Percentiles rank a stretch among this genome's conserved stretches.
phyloP scores from a whole-genome alignment of 2,888 invertebrate species.

The Stenichneumon culpator region DNA sequence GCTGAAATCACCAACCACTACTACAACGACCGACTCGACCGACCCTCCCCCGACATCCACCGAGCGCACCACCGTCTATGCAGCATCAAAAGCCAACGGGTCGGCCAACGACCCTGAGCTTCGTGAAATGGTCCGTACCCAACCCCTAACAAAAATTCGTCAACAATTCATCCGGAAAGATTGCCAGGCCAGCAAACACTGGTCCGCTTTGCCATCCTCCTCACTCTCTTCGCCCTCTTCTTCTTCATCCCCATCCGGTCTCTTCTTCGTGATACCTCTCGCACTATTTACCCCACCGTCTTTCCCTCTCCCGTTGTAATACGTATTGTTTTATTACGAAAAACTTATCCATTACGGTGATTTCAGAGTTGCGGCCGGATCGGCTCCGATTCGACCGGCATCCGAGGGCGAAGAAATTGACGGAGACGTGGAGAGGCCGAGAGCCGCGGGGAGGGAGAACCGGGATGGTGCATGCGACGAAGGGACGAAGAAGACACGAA shows the following conservation, averaged over 20 bases:
- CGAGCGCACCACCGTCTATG: slow-evolving; percentile 46
- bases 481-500: slow-evolving; percentile 30
- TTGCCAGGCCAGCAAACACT: slow-evolving; percentile 26
- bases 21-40: not conserved
- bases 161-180: slow-evolving; percentile 61
- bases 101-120: slow-evolving; percentile 66
- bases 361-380: slow-evolving; percentile 52
- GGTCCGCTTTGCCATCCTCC: slow-evolving; percentile 3
- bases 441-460: slow-evolving; percentile 38
- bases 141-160: slow-evolving; percentile 42
- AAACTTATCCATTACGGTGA: slow-evolving; percentile 68
- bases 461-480: slow-evolving; percentile 26
- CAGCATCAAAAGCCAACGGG: slow-evolving; percentile 64
- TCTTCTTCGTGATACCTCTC: slow-evolving; percentile 5
- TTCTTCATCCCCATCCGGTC: not conserved
- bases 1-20: slow-evolving; percentile 56
- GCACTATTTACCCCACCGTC: slow-evolving; percentile 9
- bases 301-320: not conserved
- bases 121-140: slow-evolving; percentile 51
- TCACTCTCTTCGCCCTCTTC: not conserved
- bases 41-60: slow-evolving; percentile 11
- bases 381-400: not conserved
- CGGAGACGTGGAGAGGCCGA: slow-evolving; percentile 35
- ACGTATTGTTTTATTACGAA: slow-evolving; percentile 34
- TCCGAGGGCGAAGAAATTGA: slow-evolving; percentile 46